Evolutionary conservation across 2,888 invertebrate species (phyloP), one percentile per base, ranked within the genome.

Genomic region (Leucoma salicis): DNA sequence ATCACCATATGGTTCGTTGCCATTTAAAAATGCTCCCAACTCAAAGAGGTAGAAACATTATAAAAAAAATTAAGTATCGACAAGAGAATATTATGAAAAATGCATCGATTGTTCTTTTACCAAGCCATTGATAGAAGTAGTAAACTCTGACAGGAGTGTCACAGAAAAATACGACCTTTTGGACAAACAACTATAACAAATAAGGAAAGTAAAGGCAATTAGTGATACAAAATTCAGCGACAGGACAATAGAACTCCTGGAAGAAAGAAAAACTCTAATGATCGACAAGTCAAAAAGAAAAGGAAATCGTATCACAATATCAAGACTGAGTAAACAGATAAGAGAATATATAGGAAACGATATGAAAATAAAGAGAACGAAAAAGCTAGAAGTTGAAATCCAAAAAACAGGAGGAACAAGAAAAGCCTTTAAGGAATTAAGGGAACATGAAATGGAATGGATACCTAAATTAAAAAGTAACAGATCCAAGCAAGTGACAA

Each of bases 361-460:
- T n/a, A 35, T 15, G 27, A 39, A 24, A 42, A 15, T 10, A 25
- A 31, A 11, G 14, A 28, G 10, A 39, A 32, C 12, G 12, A 18
- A 18, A 12, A 11, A 1, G 1, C 33, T 33, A 18, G 33, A 12
- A 34, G n/a, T 16, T 7, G n/a, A 14, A 31, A 44, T 15, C 12
- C 4, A 18, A 29, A 39, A 13, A 13, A 29, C 11, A 43, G 15
- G 53, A 46, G 21, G 45, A 42, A 49, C 35, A 21, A 45, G 13
- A 39, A 53, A 53, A 42, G 53, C 47, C 3, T 35, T 51, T 14
- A 53, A 49, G 27, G 42, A 52, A 40, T 40, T 57, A 11, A n/a
- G 43, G 6, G 48, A 49, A 46, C 2, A 43, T 14, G 46, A 48
- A 11, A 48, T 31, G n/a, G 39, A 44, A 47, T 51, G 47, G 47